Evolutionary conservation across 2,888 invertebrate genomes (phyloP), one percentile per base, ranked within the genome.

Genomic region (Aporophyla lueneburgensis): DNA sequence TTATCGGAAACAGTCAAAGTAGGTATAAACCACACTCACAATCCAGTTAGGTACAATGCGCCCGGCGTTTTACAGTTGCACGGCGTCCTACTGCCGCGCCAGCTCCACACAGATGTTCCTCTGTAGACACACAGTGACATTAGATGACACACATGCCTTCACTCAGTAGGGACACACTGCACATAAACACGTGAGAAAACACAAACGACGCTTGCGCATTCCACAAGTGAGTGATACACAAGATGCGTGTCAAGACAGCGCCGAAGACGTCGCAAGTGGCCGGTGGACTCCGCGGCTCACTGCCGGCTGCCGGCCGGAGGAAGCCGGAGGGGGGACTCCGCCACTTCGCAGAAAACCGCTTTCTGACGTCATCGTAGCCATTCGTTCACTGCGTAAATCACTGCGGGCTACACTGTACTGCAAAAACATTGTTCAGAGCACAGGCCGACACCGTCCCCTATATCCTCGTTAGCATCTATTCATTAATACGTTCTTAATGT

Each of bases 291-390:
- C 53, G 78, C 68, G 71, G 61, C 78, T 62, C 27, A 53, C 66
- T 63, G 49, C n/a, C 24, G 56, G 49, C 33, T 40, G 54, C 16
- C 54, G 16, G 46, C 24, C 24, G 19, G 68, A 27, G 65, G 33
- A 46, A 40, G 76, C 40, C 61, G 68, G 66, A 21, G 76, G 75
- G 83, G 75, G 84, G 69, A 68, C 68, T 67, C 69, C 58, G 53
- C 71, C 33, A 76, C 51, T 81, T 53, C 62, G 72, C 76, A 75
- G 72, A 33, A 81, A 66, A 68, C 72, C 54, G 54, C 71, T 71
- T 19, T n/a, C 40, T 87, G 84, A 88, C 74, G 78, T 86, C 80
- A 83, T 61, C 12, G 14, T 12, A 49, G 27, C 61, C 62, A 58
- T 61, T 62, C 40, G 49, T 59, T 24, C 7, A 40, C 21, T 19